A percentile compares a stretch with the other conserved stretches of the same genome.
phyloP scores from a whole-genome alignment of 2,113 vertebrate species.

The Porphyrio hochstetteri region DNA sequence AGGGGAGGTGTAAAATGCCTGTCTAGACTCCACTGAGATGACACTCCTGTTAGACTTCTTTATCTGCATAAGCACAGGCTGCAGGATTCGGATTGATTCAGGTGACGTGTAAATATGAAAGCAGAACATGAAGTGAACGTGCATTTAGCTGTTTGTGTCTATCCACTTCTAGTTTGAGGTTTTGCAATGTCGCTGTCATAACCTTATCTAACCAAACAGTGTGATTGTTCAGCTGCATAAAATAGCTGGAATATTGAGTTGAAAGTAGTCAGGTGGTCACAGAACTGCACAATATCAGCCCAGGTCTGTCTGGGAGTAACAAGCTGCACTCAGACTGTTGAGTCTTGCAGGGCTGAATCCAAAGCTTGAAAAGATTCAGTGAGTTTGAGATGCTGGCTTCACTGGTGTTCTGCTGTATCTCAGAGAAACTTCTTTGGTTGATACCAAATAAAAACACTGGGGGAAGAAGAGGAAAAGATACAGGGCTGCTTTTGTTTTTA shows the following conservation, averaged over 20 bases:
- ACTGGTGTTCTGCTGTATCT: not conserved
- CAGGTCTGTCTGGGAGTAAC: not conserved
- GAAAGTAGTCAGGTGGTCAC: not conserved
- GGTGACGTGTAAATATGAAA: not conserved
- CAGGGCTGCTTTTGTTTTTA: not conserved
- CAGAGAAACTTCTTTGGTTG: not conserved
- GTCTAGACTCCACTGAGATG: not conserved
- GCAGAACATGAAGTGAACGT: not conserved
- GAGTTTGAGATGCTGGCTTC: not conserved
- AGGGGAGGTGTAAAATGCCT: not conserved
- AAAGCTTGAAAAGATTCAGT: not conserved
- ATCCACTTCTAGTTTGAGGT: not conserved
- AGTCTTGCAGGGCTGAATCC: not conserved
- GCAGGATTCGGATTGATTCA: not conserved
- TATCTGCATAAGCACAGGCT: not conserved
- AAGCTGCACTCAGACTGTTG: not conserved
- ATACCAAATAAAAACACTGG: not conserved
- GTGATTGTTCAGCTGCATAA: not conserved
- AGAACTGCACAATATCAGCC: not conserved
- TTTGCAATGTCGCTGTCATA: not conserved
- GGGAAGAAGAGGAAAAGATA: not conserved
- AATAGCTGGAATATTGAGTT: not conserved
- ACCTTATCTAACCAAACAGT: not conserved
- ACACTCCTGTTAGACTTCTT: not conserved
- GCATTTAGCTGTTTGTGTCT: not conserved